phyloP scores from a whole-genome alignment of 2,888 invertebrate genomes.

The Acanthococcus lagerstroemiae region DNA sequence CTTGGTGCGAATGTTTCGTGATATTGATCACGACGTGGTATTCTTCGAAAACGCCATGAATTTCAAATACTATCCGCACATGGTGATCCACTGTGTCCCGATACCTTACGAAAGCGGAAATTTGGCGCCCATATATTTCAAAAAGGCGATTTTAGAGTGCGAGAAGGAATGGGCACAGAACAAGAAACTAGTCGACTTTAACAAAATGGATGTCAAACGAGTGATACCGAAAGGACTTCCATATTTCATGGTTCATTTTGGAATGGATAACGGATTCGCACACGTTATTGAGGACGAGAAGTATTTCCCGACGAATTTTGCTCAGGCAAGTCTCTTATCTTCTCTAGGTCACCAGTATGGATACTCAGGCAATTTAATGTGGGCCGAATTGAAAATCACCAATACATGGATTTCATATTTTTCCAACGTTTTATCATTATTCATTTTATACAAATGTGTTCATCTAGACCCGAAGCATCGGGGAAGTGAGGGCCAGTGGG shows the following conservation, averaged over 20 bases:
- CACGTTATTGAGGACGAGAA: constrained; percentile 93
- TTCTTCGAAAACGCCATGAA: constrained; percentile 81
- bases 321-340: constrained; percentile 58
- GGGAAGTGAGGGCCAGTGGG: too few species aligned
- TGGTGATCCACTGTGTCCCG: constrained; percentile 82
- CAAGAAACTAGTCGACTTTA: constrained; percentile 72
- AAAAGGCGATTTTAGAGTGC: constrained; percentile 89
- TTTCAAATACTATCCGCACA: constrained; percentile 66
- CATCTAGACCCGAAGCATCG: too few species aligned
- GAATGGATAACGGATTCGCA: constrained; percentile 81
- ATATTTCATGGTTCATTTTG: constrained; percentile 92
- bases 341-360: too few species aligned
- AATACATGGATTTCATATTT: too few species aligned
- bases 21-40: constrained; percentile 65
- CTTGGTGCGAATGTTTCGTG: constrained; percentile 64
- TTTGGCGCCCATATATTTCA: constrained; percentile 74
- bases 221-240: constrained; percentile 87
- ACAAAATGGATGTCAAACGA: constrained; percentile 60
- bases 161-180: constrained; percentile 93
- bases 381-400: too few species aligned
- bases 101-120: constrained; percentile 72
- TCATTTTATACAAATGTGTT: too few species aligned
- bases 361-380: too few species aligned
- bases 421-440: too few species aligned
- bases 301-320: constrained; percentile 78